phyloP scores from a whole-genome alignment of 2,888 invertebrate genomes.

The Polymixis lichenea region DNA sequence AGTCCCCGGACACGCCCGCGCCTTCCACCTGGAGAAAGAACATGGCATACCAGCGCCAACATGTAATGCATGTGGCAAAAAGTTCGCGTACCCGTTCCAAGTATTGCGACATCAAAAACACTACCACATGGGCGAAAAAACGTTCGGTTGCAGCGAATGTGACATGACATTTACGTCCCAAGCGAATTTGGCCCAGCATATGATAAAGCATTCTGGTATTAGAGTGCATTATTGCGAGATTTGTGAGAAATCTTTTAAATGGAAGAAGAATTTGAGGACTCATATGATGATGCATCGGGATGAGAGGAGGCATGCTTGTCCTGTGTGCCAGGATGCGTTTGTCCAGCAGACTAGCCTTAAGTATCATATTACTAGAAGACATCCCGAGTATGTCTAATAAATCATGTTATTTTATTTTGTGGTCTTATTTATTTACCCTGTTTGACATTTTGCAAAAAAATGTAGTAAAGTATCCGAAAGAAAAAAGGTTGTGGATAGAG shows the following conservation, averaged over 20 bases:
- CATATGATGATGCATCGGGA: conserved; percentile 75
- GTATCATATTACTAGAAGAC: conserved; percentile 72
- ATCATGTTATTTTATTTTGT: neutral
- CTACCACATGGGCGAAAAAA: conserved; percentile 76
- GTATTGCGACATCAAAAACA: conserved; percentile 73
- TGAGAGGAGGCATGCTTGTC: conserved; percentile 71
- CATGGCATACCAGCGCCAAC: conserved; percentile 74
- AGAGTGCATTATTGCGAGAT: conserved; percentile 68
- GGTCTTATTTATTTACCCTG: conserved; percentile 37
- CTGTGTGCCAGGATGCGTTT: conserved; percentile 74
- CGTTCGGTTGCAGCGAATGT: conserved; percentile 67
- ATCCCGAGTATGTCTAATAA: conserved; percentile 66
- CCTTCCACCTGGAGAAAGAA: conserved; percentile 72
- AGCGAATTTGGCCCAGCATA: conserved; percentile 60
- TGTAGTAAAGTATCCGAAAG: neutral
- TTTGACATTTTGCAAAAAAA: neutral
- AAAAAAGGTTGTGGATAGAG: neutral
- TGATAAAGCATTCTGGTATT: conserved; percentile 43
- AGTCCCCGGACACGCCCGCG: conserved; percentile 63
- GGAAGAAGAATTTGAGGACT: conserved; percentile 56
- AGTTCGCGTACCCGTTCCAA: conserved; percentile 72
- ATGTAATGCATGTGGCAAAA: conserved; percentile 76
- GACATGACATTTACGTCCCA: conserved; percentile 64
- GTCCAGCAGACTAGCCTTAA: conserved; percentile 74
- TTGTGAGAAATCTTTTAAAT: conserved; percentile 72